Evolutionary conservation across 1,140 invertebrate genomes (phyloP).

Genomic region (Lordiphosa clarofinis): DNA sequence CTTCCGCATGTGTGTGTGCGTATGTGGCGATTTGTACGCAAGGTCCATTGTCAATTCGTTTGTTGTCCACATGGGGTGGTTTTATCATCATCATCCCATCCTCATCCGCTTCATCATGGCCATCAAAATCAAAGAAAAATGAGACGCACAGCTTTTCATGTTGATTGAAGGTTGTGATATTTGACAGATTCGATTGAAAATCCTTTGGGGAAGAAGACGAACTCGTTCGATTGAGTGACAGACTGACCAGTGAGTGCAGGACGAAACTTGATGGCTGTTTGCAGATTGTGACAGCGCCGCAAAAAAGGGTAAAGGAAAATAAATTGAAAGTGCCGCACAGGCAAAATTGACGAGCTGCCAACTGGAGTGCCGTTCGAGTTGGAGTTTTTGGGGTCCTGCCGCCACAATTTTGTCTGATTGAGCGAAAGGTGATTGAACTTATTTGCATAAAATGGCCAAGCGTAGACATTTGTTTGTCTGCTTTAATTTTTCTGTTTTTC

Average conservation of each 20-base stretch:
- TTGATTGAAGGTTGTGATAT: constrained; percentile 79
- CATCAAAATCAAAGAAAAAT: constrained; percentile 51
- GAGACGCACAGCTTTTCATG: constrained; percentile 59
- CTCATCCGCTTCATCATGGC: constrained; percentile 29
- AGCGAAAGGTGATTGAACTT: constrained; percentile 64
- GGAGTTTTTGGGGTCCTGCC: constrained; percentile 22
- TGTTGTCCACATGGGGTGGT: constrained; percentile 32
- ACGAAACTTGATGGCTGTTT: constrained; percentile 56
- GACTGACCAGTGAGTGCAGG: constrained; percentile 43
- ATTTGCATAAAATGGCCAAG: constrained; percentile 65
- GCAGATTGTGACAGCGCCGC: constrained; percentile 63
- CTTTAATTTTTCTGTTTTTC: constrained; percentile 38
- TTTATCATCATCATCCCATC: constrained; percentile 58
- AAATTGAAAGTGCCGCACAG: constrained; percentile 67
- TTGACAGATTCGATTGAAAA: constrained; percentile 79
- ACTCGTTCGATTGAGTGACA: constrained; percentile 53
- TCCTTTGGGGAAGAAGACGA: constrained; percentile 64
- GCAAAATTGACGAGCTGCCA: constrained; percentile 64
- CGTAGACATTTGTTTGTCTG: constrained; percentile 17
- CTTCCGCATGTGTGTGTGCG: constrained; percentile 22
- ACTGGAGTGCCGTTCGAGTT: constrained; percentile 1
- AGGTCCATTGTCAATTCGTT: constrained; percentile 48
- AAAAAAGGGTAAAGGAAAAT: constrained; percentile 67
- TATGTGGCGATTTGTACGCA: constrained; percentile 30
- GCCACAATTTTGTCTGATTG: constrained; percentile 48